Percentiles rank a stretch among this genome's conserved stretches.
These are phyloP conservation scores for Microcebus murinus DNA, from an alignment of 2,113 vertebrate genomes.

Conservation along the genomic window DNA sequence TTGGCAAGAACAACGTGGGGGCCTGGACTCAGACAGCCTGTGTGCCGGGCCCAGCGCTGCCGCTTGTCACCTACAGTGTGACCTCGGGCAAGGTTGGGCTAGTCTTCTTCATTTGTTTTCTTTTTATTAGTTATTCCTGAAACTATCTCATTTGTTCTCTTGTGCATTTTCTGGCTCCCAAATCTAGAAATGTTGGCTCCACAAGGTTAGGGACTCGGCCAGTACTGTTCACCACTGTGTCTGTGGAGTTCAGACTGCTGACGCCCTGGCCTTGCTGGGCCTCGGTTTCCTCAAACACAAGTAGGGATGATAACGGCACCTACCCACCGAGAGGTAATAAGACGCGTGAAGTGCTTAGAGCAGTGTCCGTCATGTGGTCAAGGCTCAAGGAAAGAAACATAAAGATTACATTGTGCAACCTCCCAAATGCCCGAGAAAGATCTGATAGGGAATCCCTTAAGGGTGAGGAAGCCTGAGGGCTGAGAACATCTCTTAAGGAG, in stretches of 20 bases:
- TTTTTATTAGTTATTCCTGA: not conserved
- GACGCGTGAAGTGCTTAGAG: not conserved
- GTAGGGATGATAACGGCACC: not conserved
- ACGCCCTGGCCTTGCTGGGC: not conserved
- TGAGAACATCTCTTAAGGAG: not conserved
- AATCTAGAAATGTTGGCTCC: not conserved
- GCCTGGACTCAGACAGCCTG: not conserved
- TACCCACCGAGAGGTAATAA: not conserved
- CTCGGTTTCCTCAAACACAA: not conserved
- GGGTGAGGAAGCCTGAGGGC: not conserved
- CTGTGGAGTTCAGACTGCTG: not conserved
- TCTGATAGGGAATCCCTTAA: not conserved
- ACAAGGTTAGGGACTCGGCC: not conserved
- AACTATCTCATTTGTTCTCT: not conserved
- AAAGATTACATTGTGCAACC: not conserved
- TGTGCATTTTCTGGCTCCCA: not conserved
- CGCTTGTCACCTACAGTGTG: not conserved
- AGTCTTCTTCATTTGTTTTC: not conserved
- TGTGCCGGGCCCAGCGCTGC: not conserved
- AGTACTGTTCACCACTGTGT: not conserved
- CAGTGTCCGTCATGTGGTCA: not conserved
- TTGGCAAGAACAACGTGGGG: not conserved
- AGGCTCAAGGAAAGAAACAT: not conserved
- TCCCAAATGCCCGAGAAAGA: not conserved
- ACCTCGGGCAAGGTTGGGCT: not conserved